Evolutionary conservation across 1,140 invertebrate genomes (phyloP).

Genomic region (Luehdorfia chinensis): DNA sequence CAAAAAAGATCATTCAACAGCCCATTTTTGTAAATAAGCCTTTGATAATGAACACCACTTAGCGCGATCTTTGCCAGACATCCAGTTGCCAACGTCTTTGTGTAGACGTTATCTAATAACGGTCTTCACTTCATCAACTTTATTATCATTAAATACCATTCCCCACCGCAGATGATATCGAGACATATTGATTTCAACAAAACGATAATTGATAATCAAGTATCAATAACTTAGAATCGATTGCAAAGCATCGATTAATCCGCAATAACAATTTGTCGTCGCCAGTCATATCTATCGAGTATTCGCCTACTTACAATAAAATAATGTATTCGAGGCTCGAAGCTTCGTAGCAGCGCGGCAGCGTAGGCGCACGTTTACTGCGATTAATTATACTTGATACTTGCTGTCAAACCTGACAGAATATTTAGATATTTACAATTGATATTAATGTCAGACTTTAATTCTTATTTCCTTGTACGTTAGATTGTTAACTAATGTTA

Average conservation of each 20-base stretch:
- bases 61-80: too few relatives aligned
- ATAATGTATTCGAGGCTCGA: slow-evolving; percentile 61
- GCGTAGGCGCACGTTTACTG: slow-evolving; percentile 46
- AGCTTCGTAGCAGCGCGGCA: slow-evolving; percentile 38
- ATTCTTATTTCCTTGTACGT: not conserved
- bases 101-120: too few relatives aligned
- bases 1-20: too few relatives aligned
- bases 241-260: slow-evolving; percentile 56
- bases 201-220: slow-evolving; percentile 25
- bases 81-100: too few relatives aligned
- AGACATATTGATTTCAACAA: not conserved
- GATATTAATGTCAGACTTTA: slow-evolving; percentile 6
- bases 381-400: slow-evolving; percentile 38
- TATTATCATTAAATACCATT: slow-evolving; percentile 9
- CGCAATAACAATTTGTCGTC: slow-evolving; percentile 68
- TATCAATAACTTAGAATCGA: slow-evolving; percentile 30
- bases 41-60: not conserved
- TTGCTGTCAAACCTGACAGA: slow-evolving; percentile 14
- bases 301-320: slow-evolving; percentile 61
- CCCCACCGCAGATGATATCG: too few relatives aligned
- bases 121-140: too few relatives aligned
- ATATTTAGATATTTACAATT: slow-evolving; percentile 8
- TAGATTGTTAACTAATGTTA: too few relatives aligned
- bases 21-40: too few relatives aligned
- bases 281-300: slow-evolving; percentile 52